phyloP scores from a whole-genome alignment of 2,113 vertebrate species.

The Fregetta grallaria region DNA sequence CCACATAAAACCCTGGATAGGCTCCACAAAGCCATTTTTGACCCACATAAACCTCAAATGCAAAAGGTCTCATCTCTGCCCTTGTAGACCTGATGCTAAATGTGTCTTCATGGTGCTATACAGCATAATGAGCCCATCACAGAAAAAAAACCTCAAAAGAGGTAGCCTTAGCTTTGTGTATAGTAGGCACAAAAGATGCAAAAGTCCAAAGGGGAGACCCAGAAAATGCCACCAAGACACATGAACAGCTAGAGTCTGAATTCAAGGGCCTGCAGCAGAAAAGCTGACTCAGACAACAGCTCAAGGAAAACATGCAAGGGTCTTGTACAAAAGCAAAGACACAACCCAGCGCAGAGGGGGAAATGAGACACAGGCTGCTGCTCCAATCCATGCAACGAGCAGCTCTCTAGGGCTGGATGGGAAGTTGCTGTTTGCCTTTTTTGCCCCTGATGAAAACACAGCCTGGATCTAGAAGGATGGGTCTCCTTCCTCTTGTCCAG shows the following conservation, averaged over 20 bases:
- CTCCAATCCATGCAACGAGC: neutral
- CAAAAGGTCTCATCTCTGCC: neutral
- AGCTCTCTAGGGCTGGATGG: neutral
- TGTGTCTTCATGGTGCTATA: neutral
- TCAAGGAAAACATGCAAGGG: neutral
- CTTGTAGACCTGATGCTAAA: neutral
- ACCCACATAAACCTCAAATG: neutral
- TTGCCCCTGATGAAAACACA: neutral
- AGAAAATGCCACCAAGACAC: neutral
- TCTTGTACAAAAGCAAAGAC: neutral
- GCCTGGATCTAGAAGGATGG: neutral
- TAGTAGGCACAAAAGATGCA: neutral
- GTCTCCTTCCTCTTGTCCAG: neutral
- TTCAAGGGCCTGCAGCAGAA: neutral
- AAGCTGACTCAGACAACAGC: neutral
- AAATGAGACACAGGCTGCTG: accelerated
- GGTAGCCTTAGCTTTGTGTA: neutral
- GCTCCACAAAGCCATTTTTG: neutral
- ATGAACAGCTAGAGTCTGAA: neutral
- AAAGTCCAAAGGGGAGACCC: neutral
- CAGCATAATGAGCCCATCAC: neutral
- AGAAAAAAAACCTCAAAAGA: neutral
- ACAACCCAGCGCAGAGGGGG: no score
- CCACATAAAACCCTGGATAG: neutral
- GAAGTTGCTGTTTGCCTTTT: neutral